These are phyloP conservation scores for Nyctalus aviator DNA, from an alignment of 2,797 vertebrate genomes.

Conservation along the genomic window DNA sequence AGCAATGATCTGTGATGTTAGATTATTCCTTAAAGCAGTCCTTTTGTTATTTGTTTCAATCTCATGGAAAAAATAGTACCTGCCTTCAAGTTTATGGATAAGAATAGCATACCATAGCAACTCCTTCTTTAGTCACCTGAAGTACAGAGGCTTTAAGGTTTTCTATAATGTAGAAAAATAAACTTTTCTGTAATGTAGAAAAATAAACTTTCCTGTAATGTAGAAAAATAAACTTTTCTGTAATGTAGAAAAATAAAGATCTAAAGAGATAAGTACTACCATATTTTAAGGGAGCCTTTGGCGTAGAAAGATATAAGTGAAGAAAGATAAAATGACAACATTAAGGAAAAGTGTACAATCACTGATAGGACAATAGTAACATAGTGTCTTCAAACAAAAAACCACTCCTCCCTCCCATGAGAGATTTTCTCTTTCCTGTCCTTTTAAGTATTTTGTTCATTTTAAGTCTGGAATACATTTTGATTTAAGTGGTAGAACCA, in stretches of 20 bases:
- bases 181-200: background rate
- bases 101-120: background rate
- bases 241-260: background rate
- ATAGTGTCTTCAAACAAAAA: background rate
- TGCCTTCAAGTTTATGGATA: background rate
- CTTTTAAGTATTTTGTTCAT: background rate
- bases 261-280: background rate
- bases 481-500: background rate
- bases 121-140: background rate
- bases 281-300: background rate
- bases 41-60: background rate
- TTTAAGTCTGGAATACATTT: constrained; percentile 32
- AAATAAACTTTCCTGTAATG: background rate
- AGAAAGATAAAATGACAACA: background rate
- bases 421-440: background rate
- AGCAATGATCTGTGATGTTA: background rate
- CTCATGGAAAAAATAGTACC: background rate
- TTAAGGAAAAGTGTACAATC: background rate
- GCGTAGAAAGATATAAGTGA: background rate
- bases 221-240: background rate
- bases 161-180: constrained; percentile 5
- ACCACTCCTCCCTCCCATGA: background rate
- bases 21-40: background rate
- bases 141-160: background rate
- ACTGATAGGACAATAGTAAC: background rate